Base-by-base conservation (phyloP, 64 coral and sea anemone genomes). In the Catalaphyllia jardinei region DNA sequence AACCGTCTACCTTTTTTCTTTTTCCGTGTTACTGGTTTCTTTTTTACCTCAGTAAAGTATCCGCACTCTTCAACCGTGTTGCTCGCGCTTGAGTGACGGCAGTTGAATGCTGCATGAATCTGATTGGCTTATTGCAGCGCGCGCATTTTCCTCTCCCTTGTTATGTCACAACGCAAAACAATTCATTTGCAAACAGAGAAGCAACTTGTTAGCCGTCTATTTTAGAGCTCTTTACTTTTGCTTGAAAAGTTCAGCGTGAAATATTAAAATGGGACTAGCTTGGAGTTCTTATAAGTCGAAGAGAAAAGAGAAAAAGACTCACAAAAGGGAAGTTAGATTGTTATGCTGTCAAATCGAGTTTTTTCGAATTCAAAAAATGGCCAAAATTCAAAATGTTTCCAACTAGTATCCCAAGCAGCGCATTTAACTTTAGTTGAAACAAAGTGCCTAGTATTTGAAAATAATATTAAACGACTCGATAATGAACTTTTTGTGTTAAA, bases 111-210 rank as follows among this genome's bases (percentile, higher is more conserved):
- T n/a, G n/a, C n/a, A n/a, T 54, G 69, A 72, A 72, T 79, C 31
- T 80, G 54, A 80, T 80, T 80, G n/a, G 78, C 52, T 35, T 15
- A 35, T 31, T 31, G 10, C 27, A 31, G 78, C 78, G 57, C 78
- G 78, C 55, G 33, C 33, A 35, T 35, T 35, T 35, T 35, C 33
- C 33, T 35, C 1, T 35, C 33, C 33, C 3, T 35, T 80, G 78
- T 80, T 61, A 62, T 31, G 78, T 80, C 78, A 80, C 54, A 80
- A 80, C 29, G 62, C 17, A 12, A 38, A 49, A 63, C 33, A 24
- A 38, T 67, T 83, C 61, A 65, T 24, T 67, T 33, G 78, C 10
- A n/a, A 38, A 62, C 17, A 83, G 80, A n/a, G 39, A 67, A 42
- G 30, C 33, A 0, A 8, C 4, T 13, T 17, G 20, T 14, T 67